Conservation (phyloP, 2,888 invertebrate species). For the Pseudanteris insignis region DNA sequence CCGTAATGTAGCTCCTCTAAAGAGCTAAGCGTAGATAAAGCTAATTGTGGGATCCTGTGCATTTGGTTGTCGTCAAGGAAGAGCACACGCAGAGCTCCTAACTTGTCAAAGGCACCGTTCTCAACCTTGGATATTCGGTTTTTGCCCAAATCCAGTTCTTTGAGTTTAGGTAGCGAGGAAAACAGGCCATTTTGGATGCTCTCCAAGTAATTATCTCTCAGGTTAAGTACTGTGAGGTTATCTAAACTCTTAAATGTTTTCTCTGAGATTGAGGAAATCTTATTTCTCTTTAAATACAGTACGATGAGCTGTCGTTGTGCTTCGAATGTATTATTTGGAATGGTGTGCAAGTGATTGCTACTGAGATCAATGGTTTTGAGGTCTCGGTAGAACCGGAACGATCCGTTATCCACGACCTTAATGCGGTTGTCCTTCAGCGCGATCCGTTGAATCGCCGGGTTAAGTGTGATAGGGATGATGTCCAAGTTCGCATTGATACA, state of each 20-base stretch:
- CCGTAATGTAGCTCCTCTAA: slow-evolving; percentile 85
- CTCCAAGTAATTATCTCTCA: slow-evolving; percentile 83
- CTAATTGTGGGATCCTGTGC: slow-evolving; percentile 78
- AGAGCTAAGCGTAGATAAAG: slow-evolving; percentile 78
- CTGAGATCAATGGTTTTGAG: slow-evolving; percentile 86
- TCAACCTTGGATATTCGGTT: slow-evolving; percentile 86
- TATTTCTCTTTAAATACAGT: slow-evolving; percentile 84
- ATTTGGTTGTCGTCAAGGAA: slow-evolving; percentile 87
- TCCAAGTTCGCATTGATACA: slow-evolving; percentile 88
- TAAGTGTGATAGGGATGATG: slow-evolving; percentile 89
- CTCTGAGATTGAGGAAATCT: slow-evolving; percentile 82
- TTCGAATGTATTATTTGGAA: slow-evolving; percentile 81
- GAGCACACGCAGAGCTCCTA: slow-evolving; percentile 79
- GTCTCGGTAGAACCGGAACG: slow-evolving; percentile 88
- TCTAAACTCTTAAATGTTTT: slow-evolving; percentile 82
- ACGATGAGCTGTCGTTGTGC: slow-evolving; percentile 85
- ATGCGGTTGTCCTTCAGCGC: slow-evolving; percentile 87
- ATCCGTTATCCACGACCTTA: slow-evolving; percentile 84
- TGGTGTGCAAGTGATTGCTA: slow-evolving; percentile 83
- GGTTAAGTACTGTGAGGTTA: slow-evolving; percentile 81
- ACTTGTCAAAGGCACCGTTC: slow-evolving; percentile 78
- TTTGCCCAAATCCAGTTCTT: slow-evolving; percentile 86
- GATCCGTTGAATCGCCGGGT: slow-evolving; percentile 87
- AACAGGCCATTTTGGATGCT: slow-evolving; percentile 81
- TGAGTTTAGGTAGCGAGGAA: slow-evolving; percentile 77